Conservation (phyloP, 2,797 vertebrate genomes). For the Sebastes diaconus region DNA sequence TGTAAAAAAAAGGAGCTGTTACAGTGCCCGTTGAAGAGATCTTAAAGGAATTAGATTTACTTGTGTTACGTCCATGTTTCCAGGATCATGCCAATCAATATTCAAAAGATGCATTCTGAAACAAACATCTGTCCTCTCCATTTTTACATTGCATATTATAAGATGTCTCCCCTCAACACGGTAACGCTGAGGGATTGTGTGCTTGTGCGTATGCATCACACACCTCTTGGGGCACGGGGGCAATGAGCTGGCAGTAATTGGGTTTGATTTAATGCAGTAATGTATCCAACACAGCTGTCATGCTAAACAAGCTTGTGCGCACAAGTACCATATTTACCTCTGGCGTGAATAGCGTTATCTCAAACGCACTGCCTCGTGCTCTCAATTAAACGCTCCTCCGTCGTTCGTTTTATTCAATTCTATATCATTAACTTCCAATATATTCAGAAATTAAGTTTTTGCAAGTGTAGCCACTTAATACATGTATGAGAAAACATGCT, state of each 20-base stretch:
- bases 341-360: slow-evolving; percentile 62
- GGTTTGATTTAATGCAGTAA: slow-evolving; percentile 76
- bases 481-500: not conserved
- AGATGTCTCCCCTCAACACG: not conserved
- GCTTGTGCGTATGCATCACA: slow-evolving; percentile 31
- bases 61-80: not conserved
- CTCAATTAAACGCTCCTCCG: slow-evolving; percentile 45
- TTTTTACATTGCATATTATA: slow-evolving; percentile 11
- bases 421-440: slow-evolving; percentile 26
- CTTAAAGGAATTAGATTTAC: not conserved
- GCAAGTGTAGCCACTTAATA: not conserved
- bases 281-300: slow-evolving; percentile 68
- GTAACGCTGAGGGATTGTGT: not conserved
- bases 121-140: slow-evolving; percentile 19
- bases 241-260: slow-evolving; percentile 70
- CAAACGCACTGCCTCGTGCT: slow-evolving; percentile 18
- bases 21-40: not conserved
- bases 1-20: not conserved
- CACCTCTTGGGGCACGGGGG: slow-evolving; percentile 55
- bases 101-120: slow-evolving; percentile 6
- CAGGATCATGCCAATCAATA: not conserved
- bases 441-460: slow-evolving; percentile 10
- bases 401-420: slow-evolving; percentile 51
- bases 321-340: slow-evolving; percentile 59
- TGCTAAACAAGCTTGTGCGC: slow-evolving; percentile 58